Base-by-base conservation (phyloP, 2,113 vertebrate species). In the Cardinalis cardinalis region DNA sequence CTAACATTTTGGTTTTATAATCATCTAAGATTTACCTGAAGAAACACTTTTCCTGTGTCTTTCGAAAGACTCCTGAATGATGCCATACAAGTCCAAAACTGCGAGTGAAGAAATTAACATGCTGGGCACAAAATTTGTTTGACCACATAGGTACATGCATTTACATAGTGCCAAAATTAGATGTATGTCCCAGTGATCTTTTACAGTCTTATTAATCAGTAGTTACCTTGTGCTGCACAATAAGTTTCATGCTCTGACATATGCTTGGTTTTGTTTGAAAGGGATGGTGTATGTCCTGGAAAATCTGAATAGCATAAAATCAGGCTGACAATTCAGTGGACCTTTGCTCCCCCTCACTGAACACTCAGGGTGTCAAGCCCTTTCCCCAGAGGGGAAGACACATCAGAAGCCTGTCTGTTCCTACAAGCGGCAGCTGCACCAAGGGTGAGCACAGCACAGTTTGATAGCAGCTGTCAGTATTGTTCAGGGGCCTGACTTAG, bases 381-480 rank as follows among this genome's bases (percentile, higher is more conserved):
- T 97, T 95, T 98, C 96, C 97, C 97, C 95, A 95, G 96, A 97
- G 96, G 95, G 96, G 88, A 96, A 94, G 93, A 91, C 92, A 90
- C 95, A 90, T 96, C 65, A 83, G 96, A 95, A 97, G 95, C 89
- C 91, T 97, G 96, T 97, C 98, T 97, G 94, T 97, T 97, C 92
- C 95, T 97, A 96, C 96, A 90, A 90, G 88, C 94, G 5, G 97
- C 98, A 98, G 98, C 98, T 98, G 98, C 79, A 60, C 71, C 1
- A 56, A 87, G 96, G 95, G 95, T 96, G 96, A 97, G 95, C 92
- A 73, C 61, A 28, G 96, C 97, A 95, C 93, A 95, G 97, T 98
- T 97, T 98, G 97, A 98, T 98, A 98, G 98, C 98, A 99, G 98
- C 99, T 99, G 98, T 98, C 98, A 97, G 98, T 98, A 98, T 98